phyloP scores from a whole-genome alignment of 2,888 invertebrate species.

The Hypercompe scribonia region DNA sequence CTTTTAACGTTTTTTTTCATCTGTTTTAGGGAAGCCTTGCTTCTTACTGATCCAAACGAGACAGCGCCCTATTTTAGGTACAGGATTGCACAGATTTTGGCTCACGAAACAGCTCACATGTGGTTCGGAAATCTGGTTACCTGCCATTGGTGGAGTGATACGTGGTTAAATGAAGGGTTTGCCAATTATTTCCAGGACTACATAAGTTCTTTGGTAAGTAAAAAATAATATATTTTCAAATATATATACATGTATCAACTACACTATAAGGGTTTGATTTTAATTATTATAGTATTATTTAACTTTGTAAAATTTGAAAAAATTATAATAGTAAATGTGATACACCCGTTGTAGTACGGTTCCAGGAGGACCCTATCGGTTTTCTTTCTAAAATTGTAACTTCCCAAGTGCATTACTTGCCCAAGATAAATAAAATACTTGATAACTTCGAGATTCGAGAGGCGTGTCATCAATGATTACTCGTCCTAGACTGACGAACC shows the following conservation, averaged over 20 bases:
- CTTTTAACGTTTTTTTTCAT: too few relatives aligned
- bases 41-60: slow-evolving; percentile 79
- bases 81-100: slow-evolving; percentile 86
- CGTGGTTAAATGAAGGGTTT: slow-evolving; percentile 91
- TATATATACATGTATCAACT: too few relatives aligned
- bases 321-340: too few relatives aligned
- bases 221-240: neutral
- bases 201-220: slow-evolving; percentile 70
- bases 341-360: too few relatives aligned
- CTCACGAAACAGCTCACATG: slow-evolving; percentile 94
- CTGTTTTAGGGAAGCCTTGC: slow-evolving; percentile 69
- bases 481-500: too few relatives aligned
- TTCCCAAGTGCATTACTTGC: too few relatives aligned
- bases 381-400: too few relatives aligned
- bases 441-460: too few relatives aligned
- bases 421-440: too few relatives aligned
- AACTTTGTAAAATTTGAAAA: neutral
- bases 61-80: slow-evolving; percentile 83
- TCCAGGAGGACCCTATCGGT: too few relatives aligned
- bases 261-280: neutral
- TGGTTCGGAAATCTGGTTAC: slow-evolving; percentile 94
- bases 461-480: too few relatives aligned
- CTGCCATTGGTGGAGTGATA: slow-evolving; percentile 91
- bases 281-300: neutral
- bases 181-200: slow-evolving; percentile 92